Percentiles rank a stretch among this genome's conserved stretches.
These are phyloP conservation scores for Colistium nudipinnis DNA, from an alignment of 2,113 vertebrate species.

Conservation along the genomic window DNA sequence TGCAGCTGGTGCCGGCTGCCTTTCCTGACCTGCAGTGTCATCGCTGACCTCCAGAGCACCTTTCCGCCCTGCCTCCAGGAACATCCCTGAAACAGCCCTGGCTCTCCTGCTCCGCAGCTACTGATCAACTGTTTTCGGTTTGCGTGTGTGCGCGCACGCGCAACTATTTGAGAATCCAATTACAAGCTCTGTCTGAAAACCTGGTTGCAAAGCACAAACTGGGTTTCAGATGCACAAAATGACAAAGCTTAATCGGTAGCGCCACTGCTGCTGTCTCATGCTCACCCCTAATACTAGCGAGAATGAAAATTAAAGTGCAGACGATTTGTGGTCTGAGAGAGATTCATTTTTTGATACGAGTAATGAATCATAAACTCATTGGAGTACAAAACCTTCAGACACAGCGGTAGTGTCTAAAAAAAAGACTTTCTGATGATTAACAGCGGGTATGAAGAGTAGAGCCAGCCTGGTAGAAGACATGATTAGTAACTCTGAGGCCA, in stretches of 20 bases:
- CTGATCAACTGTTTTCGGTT: constrained; percentile 8
- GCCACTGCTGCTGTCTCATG: constrained; percentile 26
- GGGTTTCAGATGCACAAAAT: constrained; percentile 31
- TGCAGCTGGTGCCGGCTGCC: background rate
- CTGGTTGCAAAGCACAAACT: constrained; percentile 28
- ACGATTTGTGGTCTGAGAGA: constrained; percentile 29
- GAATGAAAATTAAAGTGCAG: constrained; percentile 46
- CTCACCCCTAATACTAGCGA: constrained; percentile 15
- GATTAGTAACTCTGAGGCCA: too few species aligned
- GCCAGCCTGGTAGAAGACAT: too few species aligned
- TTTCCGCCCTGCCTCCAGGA: background rate
- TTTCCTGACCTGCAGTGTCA: background rate
- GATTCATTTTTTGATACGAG: constrained; percentile 38
- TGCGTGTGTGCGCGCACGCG: background rate
- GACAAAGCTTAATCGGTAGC: constrained; percentile 5
- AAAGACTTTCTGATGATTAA: background rate
- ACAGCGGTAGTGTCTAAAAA: too few species aligned
- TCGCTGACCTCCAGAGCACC: background rate
- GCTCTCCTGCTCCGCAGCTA: too few species aligned
- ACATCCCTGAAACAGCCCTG: too few species aligned
- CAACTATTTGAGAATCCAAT: constrained; percentile 61
- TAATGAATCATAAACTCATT: constrained; percentile 32
- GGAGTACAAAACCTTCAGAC: too few species aligned
- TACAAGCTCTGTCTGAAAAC: constrained; percentile 42
- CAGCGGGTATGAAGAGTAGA: too few species aligned